These are phyloP conservation scores for Megaleporinus macrocephalus DNA, from an alignment of 2,113 vertebrate species.

Conservation along the genomic window DNA sequence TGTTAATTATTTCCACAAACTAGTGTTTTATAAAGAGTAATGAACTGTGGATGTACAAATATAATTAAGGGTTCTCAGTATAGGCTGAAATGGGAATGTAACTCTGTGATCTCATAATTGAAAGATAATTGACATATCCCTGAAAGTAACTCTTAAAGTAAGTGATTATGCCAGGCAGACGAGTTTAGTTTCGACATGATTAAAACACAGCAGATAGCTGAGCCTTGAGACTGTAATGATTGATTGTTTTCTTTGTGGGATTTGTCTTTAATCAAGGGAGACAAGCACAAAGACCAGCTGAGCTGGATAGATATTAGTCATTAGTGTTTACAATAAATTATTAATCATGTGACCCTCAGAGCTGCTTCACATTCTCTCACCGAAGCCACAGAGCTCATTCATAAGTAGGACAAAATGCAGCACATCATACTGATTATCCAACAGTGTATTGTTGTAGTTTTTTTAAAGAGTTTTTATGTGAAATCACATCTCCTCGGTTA, in stretches of 20 bases:
- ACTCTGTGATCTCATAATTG: constrained; percentile 13
- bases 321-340: constrained; percentile 40
- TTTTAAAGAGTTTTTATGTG: background rate
- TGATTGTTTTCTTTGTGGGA: constrained; percentile 42
- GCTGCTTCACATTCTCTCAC: background rate
- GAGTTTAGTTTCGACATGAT: constrained; percentile 1
- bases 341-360: background rate
- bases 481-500: background rate
- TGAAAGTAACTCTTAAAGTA: constrained; percentile 23
- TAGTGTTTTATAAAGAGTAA: background rate
- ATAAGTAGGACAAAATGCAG: background rate
- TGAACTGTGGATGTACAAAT: background rate
- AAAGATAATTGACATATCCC: constrained; percentile 17
- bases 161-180: constrained; percentile 15
- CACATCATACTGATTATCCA: background rate
- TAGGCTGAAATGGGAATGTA: background rate
- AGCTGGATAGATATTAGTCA: constrained; percentile 43
- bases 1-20: background rate
- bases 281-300: constrained; percentile 33
- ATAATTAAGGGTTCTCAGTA: background rate
- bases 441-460: background rate
- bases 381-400: background rate
- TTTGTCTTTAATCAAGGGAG: constrained; percentile 46
- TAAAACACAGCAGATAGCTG: background rate
- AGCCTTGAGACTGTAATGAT: constrained; percentile 38